Conservation (phyloP, 2,113 vertebrate species). For the Rhynchomys soricoides region DNA sequence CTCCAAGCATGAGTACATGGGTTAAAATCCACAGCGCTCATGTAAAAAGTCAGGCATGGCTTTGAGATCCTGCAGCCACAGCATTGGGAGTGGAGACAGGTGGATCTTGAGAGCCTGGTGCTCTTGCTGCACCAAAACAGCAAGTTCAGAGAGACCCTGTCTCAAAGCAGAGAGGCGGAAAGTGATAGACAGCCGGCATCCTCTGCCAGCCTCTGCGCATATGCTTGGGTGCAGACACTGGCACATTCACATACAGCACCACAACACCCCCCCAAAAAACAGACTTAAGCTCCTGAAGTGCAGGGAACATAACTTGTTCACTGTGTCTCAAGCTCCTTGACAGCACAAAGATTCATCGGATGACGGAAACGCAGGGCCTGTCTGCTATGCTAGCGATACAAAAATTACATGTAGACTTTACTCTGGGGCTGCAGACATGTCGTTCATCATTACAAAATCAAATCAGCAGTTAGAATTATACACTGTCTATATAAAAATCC, state of each 20-base stretch:
- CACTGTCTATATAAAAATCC: constrained; percentile 31
- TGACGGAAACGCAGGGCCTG: neutral
- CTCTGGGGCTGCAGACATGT: neutral
- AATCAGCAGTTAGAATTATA: constrained; percentile 22
- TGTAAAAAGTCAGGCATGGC: neutral
- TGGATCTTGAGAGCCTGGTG: neutral
- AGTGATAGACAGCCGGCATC: neutral
- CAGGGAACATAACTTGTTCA: neutral
- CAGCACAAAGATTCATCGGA: neutral
- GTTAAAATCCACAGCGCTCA: neutral
- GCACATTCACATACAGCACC: neutral
- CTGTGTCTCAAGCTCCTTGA: neutral
- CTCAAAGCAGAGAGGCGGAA: neutral
- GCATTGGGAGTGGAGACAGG: too few species aligned
- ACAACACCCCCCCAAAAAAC: neutral
- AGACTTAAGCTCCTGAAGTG: neutral
- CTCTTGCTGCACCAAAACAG: neutral
- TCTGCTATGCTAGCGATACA: neutral
- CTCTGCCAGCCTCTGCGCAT: neutral
- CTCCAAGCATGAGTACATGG: neutral
- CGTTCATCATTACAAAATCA: neutral
- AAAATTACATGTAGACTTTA: neutral
- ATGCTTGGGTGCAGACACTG: neutral
- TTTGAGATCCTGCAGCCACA: neutral
- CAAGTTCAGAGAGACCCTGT: neutral